phyloP scores from a whole-genome alignment of 1,140 invertebrate species.

The Oppia nitens region DNA sequence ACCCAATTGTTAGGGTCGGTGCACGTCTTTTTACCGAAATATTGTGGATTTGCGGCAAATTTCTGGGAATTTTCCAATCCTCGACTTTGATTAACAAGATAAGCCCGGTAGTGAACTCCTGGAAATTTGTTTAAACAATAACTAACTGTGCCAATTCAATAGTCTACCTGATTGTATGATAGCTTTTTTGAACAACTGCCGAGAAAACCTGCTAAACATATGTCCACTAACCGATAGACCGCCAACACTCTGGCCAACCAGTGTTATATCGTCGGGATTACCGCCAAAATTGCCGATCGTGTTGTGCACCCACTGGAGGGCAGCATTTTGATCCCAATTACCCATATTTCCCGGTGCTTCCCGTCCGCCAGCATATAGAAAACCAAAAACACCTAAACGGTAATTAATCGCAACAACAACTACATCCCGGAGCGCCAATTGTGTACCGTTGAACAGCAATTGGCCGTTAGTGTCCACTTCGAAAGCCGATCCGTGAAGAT shows the following conservation, averaged over 20 bases:
- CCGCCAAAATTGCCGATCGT: conserved; percentile 29
- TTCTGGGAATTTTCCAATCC: background rate
- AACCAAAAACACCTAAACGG: conserved; percentile 21
- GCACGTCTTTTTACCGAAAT: background rate
- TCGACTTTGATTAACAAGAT: background rate
- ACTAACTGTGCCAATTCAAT: background rate
- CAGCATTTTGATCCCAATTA: conserved; percentile 31
- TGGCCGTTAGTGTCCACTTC: conserved; percentile 28
- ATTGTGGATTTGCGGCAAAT: background rate
- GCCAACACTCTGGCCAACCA: conserved; percentile 35
- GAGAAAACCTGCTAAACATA: conserved; percentile 25
- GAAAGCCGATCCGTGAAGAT: conserved; percentile 6
- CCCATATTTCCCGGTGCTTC: conserved; percentile 22
- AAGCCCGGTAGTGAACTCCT: background rate
- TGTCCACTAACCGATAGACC: conserved; percentile 26
- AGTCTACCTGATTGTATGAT: conserved; percentile 26
- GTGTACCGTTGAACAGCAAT: conserved; percentile 32
- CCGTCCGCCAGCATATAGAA: conserved; percentile 24
- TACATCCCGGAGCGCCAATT: conserved; percentile 24
- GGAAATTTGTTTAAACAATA: background rate
- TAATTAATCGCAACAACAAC: conserved; percentile 30
- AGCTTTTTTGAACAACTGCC: conserved; percentile 22
- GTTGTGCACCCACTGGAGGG: conserved; percentile 27
- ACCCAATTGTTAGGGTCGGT: background rate
- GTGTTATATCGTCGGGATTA: conserved; percentile 28